Evolutionary conservation across 2,797 vertebrate species (phyloP).

Genomic region (Lophura swinhoii): DNA sequence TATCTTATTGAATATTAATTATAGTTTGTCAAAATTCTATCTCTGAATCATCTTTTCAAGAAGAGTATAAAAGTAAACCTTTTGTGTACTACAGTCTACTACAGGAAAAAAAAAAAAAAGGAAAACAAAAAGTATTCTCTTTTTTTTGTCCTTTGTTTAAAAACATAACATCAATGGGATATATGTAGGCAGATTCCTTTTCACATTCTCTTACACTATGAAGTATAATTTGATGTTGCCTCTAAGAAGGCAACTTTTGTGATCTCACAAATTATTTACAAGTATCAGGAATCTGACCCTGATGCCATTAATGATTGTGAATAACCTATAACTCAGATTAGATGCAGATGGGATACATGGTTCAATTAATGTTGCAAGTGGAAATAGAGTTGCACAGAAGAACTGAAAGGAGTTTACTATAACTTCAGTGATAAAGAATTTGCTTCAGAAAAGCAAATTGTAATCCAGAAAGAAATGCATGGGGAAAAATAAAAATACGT

Average conservation of each 20-base stretch:
- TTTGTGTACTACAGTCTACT: background rate
- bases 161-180: background rate
- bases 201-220: accelerated
- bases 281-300: background rate
- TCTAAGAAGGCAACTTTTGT: background rate
- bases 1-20: slow-evolving; percentile 41
- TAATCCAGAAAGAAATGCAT: background rate
- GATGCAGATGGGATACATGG: background rate
- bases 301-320: background rate
- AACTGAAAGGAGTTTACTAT: background rate
- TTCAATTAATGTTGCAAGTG: background rate
- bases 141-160: background rate
- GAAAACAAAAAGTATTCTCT: accelerated
- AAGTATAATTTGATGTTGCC: background rate
- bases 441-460: background rate
- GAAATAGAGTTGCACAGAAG: background rate
- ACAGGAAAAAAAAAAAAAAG: background rate
- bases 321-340: background rate
- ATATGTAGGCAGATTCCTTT: background rate
- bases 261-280: background rate
- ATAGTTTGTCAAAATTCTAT: background rate
- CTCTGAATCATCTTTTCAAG: background rate
- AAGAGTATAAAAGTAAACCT: slow-evolving; percentile 20
- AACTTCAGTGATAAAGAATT: background rate
- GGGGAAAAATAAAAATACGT: background rate